A percentile compares a stretch with the other conserved stretches of the same genome.
Evolutionary conservation across 2,888 invertebrate genomes (phyloP).

Genomic region (Zootermopsis nevadensis): DNA sequence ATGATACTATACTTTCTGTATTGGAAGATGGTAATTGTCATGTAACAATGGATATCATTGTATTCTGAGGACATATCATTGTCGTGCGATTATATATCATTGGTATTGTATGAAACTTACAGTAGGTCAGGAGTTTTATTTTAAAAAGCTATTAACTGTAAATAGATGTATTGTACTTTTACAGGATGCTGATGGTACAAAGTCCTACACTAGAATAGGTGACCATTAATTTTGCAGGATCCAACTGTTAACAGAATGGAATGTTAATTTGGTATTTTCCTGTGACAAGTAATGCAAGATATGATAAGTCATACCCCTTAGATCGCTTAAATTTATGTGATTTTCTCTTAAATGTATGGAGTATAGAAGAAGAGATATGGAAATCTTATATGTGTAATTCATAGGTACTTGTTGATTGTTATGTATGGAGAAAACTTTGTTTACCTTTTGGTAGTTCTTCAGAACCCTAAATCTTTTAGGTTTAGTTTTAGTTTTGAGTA

Average conservation of each 20-base stretch:
- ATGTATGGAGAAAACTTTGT: no score
- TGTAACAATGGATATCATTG: constrained; percentile 39
- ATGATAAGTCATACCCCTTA: no score
- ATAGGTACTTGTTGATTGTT: no score
- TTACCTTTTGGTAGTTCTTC: no score
- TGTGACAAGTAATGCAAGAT: no score
- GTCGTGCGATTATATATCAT: constrained; percentile 47
- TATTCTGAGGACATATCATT: constrained; percentile 48
- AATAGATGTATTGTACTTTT: constrained; percentile 38
- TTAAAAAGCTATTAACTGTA: constrained; percentile 25
- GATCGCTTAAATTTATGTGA: no score
- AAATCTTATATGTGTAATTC: no score
- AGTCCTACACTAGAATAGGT: constrained; percentile 15
- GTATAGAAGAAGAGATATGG: no score
- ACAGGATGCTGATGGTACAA: constrained; percentile 29
- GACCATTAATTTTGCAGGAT: not conserved
- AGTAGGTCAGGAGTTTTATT: constrained; percentile 28
- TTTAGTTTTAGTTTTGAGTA: no score
- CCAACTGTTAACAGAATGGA: not conserved
- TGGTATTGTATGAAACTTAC: constrained; percentile 46
- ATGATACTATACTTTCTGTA: constrained; percentile 28
- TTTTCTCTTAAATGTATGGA: no score
- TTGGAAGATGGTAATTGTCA: constrained; percentile 35
- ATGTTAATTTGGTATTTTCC: not conserved
- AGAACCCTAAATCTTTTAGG: no score